phyloP scores from a whole-genome alignment of 2,797 vertebrate species.

The Enteromius radiatus region DNA sequence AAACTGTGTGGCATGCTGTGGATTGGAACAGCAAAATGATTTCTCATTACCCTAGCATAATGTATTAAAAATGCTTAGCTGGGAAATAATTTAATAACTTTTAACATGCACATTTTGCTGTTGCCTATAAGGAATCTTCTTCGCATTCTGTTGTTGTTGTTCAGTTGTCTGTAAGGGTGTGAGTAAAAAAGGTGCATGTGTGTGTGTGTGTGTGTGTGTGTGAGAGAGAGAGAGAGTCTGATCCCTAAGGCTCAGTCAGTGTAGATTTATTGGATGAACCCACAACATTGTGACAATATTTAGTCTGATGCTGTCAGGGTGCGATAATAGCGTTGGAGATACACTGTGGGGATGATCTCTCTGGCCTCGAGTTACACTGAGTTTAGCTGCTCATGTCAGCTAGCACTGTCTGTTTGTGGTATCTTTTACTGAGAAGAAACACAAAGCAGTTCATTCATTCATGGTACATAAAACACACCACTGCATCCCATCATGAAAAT shows the following conservation, averaged over 20 bases:
- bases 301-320: slow-evolving; percentile 70
- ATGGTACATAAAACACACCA: slow-evolving; percentile 10
- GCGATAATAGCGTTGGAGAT: slow-evolving; percentile 63
- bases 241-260: slow-evolving; percentile 68
- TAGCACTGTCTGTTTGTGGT: slow-evolving; percentile 32
- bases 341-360: slow-evolving; percentile 56
- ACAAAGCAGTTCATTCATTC: slow-evolving; percentile 28
- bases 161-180: slow-evolving; percentile 48
- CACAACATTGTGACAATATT: slow-evolving; percentile 67
- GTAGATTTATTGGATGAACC: slow-evolving; percentile 72
- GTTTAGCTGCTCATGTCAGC: slow-evolving; percentile 39
- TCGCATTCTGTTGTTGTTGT: not conserved
- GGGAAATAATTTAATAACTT: slow-evolving; percentile 21
- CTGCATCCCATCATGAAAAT: not conserved
- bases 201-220: too few species aligned
- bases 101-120: slow-evolving; percentile 12
- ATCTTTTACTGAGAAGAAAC: slow-evolving; percentile 38
- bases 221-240: slow-evolving; percentile 59
- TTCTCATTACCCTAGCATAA: slow-evolving; percentile 9
- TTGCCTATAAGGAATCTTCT: not conserved
- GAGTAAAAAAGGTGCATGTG: slow-evolving; percentile 19
- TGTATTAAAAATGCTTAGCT: slow-evolving; percentile 30
- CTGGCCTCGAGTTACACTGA: slow-evolving; percentile 55
- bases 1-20: slow-evolving; percentile 17
- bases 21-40: slow-evolving; percentile 15